A percentile compares a stretch with the other conserved stretches of the same genome.
These are phyloP conservation scores for Nyctereutes procyonoides DNA, from an alignment of 2,113 vertebrate species.

Conservation along the genomic window DNA sequence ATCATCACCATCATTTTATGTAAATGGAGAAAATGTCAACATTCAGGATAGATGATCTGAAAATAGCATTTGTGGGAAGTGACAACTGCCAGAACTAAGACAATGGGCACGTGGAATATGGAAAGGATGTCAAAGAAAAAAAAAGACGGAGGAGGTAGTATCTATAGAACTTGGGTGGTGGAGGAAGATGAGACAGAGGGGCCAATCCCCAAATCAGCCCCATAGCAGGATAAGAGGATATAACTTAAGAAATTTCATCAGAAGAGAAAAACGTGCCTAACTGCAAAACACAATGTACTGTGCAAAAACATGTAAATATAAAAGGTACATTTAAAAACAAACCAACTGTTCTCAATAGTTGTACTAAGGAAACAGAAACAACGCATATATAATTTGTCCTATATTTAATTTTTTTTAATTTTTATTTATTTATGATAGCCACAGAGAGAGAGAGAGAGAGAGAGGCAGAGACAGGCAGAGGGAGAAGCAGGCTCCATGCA, in stretches of 20 bases:
- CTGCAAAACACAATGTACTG: not conserved
- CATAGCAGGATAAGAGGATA: not conserved
- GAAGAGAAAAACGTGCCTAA: not conserved
- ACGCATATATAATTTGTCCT: not conserved
- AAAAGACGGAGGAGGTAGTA: not conserved
- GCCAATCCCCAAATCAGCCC: not conserved
- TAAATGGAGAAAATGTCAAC: not conserved
- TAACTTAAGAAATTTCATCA: not conserved
- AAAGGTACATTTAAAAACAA: not conserved
- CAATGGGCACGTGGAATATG: not conserved
- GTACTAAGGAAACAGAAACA: not conserved
- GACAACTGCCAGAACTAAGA: not conserved
- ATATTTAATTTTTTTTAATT: not conserved
- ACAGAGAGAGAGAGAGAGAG: no score
- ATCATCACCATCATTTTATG: not conserved
- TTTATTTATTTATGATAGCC: no score
- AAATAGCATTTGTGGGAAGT: not conserved
- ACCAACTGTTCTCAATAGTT: not conserved
- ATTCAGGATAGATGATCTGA: not conserved
- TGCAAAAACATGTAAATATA: not conserved
- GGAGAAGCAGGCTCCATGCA: no score
- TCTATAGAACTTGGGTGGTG: not conserved
- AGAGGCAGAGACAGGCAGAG: no score
- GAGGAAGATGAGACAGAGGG: not conserved
- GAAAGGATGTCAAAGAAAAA: not conserved